Conservation (phyloP, 2,797 vertebrate genomes). For the Pelodytes ibericus region DNA sequence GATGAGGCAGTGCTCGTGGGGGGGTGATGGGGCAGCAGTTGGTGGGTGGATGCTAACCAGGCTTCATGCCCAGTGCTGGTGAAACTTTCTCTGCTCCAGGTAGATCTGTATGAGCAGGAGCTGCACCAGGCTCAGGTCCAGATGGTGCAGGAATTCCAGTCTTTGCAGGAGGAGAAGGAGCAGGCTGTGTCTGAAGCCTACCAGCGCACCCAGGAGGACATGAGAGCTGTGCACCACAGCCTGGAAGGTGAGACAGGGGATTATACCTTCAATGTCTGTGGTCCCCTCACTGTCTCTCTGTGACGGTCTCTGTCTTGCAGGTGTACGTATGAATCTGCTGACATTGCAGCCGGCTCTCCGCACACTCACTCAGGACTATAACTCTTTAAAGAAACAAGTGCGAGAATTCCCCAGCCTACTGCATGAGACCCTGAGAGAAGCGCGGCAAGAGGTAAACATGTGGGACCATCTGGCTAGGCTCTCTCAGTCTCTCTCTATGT, state of each 20-base stretch:
- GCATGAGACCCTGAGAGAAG: constrained; percentile 82
- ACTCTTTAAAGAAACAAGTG: constrained; percentile 90
- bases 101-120: constrained; percentile 86
- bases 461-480: too few relatives aligned
- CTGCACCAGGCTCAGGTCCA: constrained; percentile 85
- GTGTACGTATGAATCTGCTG: constrained; percentile 89
- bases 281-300: not conserved
- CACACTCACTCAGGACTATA: constrained; percentile 92
- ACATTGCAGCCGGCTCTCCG: constrained; percentile 90
- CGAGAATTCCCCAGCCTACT: constrained; percentile 90
- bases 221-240: constrained; percentile 95
- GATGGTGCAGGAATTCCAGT: constrained; percentile 91
- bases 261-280: too few relatives aligned
- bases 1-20: too few relatives aligned
- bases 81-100: constrained; percentile 65
- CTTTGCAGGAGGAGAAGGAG: constrained; percentile 94
- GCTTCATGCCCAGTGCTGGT: too few relatives aligned
- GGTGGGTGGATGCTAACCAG: too few relatives aligned
- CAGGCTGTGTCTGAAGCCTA: constrained; percentile 89
- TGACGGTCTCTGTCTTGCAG: constrained; percentile 65
- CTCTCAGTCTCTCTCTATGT: too few relatives aligned
- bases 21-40: too few relatives aligned
- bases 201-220: constrained; percentile 88
- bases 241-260: constrained; percentile 80
- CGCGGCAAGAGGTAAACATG: constrained; percentile 83